Percentiles rank a stretch among this genome's conserved stretches.
These are phyloP conservation scores for Dasysyrphus albostriatus DNA, from an alignment of 2,888 invertebrate species.

Conservation along the genomic window DNA sequence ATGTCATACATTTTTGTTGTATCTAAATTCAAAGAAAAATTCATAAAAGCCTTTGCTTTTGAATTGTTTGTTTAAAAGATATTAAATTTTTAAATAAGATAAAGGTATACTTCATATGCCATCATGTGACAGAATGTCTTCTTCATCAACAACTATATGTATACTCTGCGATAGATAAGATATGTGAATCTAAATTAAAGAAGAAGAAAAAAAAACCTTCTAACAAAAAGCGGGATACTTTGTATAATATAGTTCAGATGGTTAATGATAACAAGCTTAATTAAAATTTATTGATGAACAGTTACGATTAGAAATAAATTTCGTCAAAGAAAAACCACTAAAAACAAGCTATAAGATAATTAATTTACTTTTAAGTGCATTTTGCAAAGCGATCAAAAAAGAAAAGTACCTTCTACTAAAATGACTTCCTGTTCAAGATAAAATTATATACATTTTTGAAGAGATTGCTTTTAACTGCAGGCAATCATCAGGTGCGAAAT, in stretches of 20 bases:
- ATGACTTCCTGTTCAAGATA: slow-evolving; percentile 24
- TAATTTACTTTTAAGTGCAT: slow-evolving; percentile 29
- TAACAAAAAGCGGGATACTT: slow-evolving; percentile 16
- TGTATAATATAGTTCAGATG: neutral
- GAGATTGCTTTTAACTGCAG: slow-evolving; percentile 1
- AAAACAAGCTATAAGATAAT: slow-evolving; percentile 9
- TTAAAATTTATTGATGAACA: slow-evolving; percentile 27
- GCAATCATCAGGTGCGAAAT: slow-evolving; percentile 8
- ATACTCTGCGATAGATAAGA: slow-evolving; percentile 46
- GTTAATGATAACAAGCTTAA: slow-evolving; percentile 35
- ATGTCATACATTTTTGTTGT: too few relatives aligned
- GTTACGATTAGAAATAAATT: slow-evolving; percentile 15
- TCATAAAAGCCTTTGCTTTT: too few relatives aligned
- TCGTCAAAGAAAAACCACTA: neutral
- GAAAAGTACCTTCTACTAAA: neutral
- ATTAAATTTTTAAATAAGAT: too few relatives aligned
- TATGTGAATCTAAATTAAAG: slow-evolving; percentile 13
- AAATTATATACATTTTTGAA: too few relatives aligned
- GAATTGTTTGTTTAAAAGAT: too few relatives aligned
- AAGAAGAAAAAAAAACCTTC: neutral
- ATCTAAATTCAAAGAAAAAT: too few relatives aligned
- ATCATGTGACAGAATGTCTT: slow-evolving; percentile 53
- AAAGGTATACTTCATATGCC: neutral
- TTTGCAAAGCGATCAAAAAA: neutral
- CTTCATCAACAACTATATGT: slow-evolving; percentile 2